Base-by-base conservation (phyloP, 2,888 invertebrate species). In the Microctonus aethiopoides region DNA sequence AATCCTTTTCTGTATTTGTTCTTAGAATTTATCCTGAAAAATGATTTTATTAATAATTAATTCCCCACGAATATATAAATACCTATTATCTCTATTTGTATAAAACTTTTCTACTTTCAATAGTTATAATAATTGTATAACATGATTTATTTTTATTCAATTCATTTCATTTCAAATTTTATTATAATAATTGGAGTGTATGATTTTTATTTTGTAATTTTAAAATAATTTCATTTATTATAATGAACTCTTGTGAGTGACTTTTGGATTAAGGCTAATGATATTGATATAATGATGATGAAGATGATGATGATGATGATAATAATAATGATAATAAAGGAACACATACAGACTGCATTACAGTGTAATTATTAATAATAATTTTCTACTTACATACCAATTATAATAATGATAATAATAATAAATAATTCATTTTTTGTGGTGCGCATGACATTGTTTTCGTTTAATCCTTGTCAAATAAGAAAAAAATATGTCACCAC, bases 271-370 rank as follows among this genome's bases (percentile, higher is more conserved):
- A 78, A 75, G 75, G 76, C 75, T 79, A 78, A 78, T 78, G 75
- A 79, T 75, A 77, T 77, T 75, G 78, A 80, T 77, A 79, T 74
- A 77, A n/a, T n/a, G n/a, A n/a, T n/a, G n/a, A n/a, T n/a, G n/a
- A n/a, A n/a, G n/a, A n/a, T n/a, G n/a, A n/a, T n/a, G n/a, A n/a
- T n/a, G n/a, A n/a, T n/a, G 77, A 77, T 75, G 78, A 80, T 77
- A 80, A 82, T 80, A 72, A 79, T 74, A 77, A 77, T 75, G 78
- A 80, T 77, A 81, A 82, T 80, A 72, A 75, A 78, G 57, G 64
- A 72, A 72, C 61, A 36, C 41, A 73, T 76, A 79, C 80, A 81
- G 79, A 77, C 79, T 80, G 78, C 75, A 80, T 77, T 68, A 73
- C 67, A 67, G 70, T 67, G 72, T 24, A n/a, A n/a, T n/a, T n/a